These are phyloP conservation scores for Brachionus asplanchnoidis DNA, from an alignment of 1,140 invertebrate species.

Conservation along the genomic window DNA sequence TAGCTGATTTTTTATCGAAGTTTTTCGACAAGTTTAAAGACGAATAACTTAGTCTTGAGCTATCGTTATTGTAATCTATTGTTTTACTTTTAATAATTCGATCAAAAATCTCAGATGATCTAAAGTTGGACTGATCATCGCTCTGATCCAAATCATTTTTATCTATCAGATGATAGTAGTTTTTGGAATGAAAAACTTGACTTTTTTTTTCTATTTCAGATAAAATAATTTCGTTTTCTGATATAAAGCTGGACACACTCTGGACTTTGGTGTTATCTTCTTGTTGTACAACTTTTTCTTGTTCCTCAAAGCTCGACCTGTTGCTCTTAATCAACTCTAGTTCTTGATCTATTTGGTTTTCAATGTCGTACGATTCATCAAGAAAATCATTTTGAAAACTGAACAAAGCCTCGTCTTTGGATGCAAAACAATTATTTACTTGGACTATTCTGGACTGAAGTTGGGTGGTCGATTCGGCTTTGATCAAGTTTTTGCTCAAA, in stretches of 20 bases:
- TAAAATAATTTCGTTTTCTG: background rate
- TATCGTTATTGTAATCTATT: background rate
- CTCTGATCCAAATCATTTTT: background rate
- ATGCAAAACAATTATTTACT: background rate
- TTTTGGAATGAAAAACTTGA: background rate
- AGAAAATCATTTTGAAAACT: background rate
- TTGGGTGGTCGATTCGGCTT: background rate
- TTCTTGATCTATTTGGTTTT: background rate
- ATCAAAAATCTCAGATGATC: background rate
- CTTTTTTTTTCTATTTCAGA: background rate
- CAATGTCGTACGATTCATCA: background rate
- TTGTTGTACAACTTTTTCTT: background rate
- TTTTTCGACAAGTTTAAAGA: background rate
- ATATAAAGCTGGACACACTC: background rate
- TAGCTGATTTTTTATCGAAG: background rate
- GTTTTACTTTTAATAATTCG: background rate
- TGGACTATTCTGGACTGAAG: background rate
- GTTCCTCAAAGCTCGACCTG: background rate
- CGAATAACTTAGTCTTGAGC: background rate
- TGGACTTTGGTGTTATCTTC: background rate
- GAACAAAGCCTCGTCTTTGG: background rate
- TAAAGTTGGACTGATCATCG: background rate
- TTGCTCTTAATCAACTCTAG: background rate
- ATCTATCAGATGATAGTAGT: background rate
- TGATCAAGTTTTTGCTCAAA: background rate